These are phyloP conservation scores for Torymus texanus DNA, from an alignment of 2,888 invertebrate species.

Conservation along the genomic window DNA sequence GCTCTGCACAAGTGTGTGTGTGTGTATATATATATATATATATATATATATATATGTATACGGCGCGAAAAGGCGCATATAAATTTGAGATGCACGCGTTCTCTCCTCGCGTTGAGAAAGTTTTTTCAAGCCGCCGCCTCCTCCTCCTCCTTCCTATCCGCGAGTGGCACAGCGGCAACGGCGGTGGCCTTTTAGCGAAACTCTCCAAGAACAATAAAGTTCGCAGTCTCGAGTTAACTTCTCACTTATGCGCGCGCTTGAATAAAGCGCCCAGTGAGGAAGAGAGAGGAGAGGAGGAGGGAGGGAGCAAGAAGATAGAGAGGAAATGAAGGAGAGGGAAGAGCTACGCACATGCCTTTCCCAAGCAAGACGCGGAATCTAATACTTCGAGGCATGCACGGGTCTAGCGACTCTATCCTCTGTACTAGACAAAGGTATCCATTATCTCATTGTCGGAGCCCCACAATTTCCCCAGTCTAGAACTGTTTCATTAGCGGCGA, in stretches of 20 bases:
- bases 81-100: no score
- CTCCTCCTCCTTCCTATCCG: no score
- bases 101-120: no score
- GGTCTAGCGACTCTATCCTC: no score
- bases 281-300: no score
- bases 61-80: no score
- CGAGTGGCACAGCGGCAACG: no score
- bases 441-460: constrained; percentile 50
- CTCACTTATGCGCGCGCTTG: constrained; percentile 37
- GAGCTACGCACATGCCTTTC: constrained; percentile 13
- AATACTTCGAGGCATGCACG: no score
- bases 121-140: no score
- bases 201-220: constrained; percentile 46
- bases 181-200: constrained; percentile 23
- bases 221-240: constrained; percentile 39
- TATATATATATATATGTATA: no score
- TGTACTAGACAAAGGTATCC: constrained; percentile 31
- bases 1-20: background rate
- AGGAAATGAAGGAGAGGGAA: background rate
- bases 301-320: no score
- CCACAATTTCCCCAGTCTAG: constrained; percentile 21
- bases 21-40: no score
- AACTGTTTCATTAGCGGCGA: constrained; percentile 41
- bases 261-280: constrained; percentile 7
- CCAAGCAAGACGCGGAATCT: background rate